A percentile compares a stretch with the other conserved stretches of the same genome.
phyloP scores from a whole-genome alignment of 2,888 invertebrate species.

The Sminthurinus aureus region DNA sequence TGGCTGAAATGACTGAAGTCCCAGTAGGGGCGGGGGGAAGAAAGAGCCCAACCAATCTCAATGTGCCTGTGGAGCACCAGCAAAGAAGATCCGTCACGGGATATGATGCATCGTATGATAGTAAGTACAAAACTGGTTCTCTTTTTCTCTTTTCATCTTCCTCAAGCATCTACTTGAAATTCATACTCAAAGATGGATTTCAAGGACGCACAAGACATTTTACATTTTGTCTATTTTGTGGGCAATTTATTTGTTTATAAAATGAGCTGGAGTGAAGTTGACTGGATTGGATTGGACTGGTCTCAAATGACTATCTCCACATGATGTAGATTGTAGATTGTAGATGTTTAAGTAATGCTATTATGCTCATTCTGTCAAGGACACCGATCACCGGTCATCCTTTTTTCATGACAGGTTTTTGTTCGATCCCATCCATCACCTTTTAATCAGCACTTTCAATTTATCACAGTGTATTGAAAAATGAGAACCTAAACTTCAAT shows the following conservation, averaged over 20 bases:
- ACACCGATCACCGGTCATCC: too few relatives aligned
- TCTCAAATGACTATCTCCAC: background rate
- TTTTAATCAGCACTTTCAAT: too few relatives aligned
- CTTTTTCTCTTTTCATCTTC: background rate
- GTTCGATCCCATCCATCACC: too few relatives aligned
- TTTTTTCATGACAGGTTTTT: too few relatives aligned
- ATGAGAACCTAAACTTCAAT: too few relatives aligned
- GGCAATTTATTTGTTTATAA: background rate
- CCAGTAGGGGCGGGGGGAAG: constrained; percentile 39
- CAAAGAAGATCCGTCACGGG: constrained; percentile 58
- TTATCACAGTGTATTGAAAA: too few relatives aligned
- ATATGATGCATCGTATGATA: constrained; percentile 58
- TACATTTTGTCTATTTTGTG: too few relatives aligned
- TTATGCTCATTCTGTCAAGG: too few relatives aligned
- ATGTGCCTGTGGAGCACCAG: constrained; percentile 45
- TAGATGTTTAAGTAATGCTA: too few relatives aligned
- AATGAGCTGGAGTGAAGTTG: background rate
- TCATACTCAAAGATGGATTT: background rate
- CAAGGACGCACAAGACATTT: background rate
- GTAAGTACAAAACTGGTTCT: constrained; percentile 45
- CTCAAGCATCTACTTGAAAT: background rate
- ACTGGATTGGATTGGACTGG: background rate
- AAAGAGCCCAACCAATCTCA: constrained; percentile 50
- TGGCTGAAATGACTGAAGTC: constrained; percentile 59
- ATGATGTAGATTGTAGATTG: too few relatives aligned